phyloP scores from a whole-genome alignment of 2,888 invertebrate genomes.

The Acheta domesticus region DNA sequence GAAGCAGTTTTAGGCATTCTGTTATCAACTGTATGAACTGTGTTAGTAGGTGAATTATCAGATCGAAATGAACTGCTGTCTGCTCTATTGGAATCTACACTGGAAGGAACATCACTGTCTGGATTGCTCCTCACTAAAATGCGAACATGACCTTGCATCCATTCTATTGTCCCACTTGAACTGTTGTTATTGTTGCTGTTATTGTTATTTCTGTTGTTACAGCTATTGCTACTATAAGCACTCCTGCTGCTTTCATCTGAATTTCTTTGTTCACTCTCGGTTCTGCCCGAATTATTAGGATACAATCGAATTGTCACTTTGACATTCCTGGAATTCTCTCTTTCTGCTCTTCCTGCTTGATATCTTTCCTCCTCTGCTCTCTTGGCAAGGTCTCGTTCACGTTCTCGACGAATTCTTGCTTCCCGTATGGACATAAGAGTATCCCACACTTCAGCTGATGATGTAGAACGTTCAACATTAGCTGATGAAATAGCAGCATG shows the following conservation, averaged over 20 bases:
- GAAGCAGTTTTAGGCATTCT: not conserved
- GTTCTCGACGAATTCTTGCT: constrained; percentile 49
- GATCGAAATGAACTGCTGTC: not conserved
- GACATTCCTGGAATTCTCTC: not conserved
- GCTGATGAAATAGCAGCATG: constrained; percentile 43
- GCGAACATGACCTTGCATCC: not conserved
- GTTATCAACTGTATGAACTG: not conserved
- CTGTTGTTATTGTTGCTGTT: not conserved
- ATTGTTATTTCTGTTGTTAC: not conserved
- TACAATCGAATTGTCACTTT: not conserved
- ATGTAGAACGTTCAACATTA: constrained; percentile 48
- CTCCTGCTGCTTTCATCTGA: not conserved
- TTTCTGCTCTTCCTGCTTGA: not conserved
- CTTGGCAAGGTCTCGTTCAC: constrained; percentile 30
- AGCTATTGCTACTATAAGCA: not conserved
- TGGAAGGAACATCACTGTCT: not conserved
- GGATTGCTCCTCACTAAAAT: not conserved
- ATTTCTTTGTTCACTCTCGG: not conserved
- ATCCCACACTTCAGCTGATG: constrained; percentile 62
- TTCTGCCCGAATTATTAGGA: not conserved
- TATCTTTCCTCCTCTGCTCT: constrained; percentile 19
- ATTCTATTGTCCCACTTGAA: not conserved
- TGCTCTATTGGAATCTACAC: not conserved
- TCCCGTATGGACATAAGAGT: constrained; percentile 64
- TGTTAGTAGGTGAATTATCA: not conserved